A percentile compares a stretch with the other conserved stretches of the same genome.
phyloP scores from a whole-genome alignment of 2,797 vertebrate genomes.

The Leuciscus waleckii region DNA sequence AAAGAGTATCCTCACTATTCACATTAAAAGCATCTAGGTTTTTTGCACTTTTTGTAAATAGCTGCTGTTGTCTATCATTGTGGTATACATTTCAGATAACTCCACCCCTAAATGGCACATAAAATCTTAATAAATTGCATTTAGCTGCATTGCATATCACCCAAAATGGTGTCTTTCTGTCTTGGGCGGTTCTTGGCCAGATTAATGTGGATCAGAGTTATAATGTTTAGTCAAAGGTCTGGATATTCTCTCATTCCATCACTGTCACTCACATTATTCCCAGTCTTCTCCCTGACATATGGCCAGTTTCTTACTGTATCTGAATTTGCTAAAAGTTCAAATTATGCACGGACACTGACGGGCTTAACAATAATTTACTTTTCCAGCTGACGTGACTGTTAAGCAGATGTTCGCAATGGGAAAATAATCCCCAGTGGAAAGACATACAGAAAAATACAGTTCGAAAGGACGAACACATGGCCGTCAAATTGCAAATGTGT shows the following conservation, averaged over 20 bases:
- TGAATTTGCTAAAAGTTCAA: constrained; percentile 52
- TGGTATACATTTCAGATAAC: not conserved
- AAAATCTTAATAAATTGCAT: not conserved
- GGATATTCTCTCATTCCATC: not conserved
- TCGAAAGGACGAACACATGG: constrained; percentile 66
- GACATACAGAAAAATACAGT: constrained; percentile 54
- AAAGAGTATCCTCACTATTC: not conserved
- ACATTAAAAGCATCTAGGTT: not conserved
- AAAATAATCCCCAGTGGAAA: constrained; percentile 65
- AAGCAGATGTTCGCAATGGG: constrained; percentile 75
- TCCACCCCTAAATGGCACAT: not conserved
- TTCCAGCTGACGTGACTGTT: constrained; percentile 72
- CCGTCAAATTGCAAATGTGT: constrained; percentile 55
- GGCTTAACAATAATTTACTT: constrained; percentile 67
- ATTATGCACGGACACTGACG: constrained; percentile 65
- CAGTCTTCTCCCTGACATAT: not conserved
- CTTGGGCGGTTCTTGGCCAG: not conserved
- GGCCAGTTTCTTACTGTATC: constrained; percentile 43
- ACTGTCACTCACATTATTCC: constrained; percentile 9
- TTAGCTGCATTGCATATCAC: not conserved
- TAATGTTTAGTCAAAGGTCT: not conserved
- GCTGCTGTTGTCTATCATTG: not conserved
- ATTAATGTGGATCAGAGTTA: not conserved
- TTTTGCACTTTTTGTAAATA: not conserved
- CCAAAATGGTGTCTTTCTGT: not conserved